Base-by-base conservation (phyloP, 2,888 invertebrate genomes). In the Nasonia oneida region DNA sequence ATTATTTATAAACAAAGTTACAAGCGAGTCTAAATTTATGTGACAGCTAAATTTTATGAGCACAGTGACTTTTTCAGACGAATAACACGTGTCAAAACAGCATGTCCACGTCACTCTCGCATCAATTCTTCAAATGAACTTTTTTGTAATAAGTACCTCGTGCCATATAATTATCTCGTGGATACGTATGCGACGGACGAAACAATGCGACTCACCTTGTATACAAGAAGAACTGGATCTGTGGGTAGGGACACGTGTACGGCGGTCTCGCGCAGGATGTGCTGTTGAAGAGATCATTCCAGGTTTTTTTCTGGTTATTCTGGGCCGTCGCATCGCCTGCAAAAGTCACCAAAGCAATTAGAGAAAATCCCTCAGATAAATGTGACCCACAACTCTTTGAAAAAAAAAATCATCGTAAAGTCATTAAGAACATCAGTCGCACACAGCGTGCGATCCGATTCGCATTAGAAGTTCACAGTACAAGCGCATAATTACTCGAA, bases 241-340 rank as follows among this genome's bases (percentile, higher is more conserved):
- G 96, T 0, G 96, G 96, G 93, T 98, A 97, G 15, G 97, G 97
- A 93, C 97, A 98, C 81, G 95, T 95, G 91, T 95, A 97, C 0
- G 97, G 97, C 73, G 96, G 97, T 84, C 96, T 96, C 82, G 97
- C 96, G 91, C 97, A 97, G 6, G 97, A 97, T 4, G 96, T 95
- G 5, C 97, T 97, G 91, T 97, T 96, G 91, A 96, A 96, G 8
- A 97, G 94, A 89, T 97, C 96, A 86, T 94, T 94, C 57, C 96
- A 94, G 53, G 95, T 87, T 57, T 79, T 74, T 84, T 93, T 89
- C 15, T 74, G 37, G 37, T 37, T 74, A 29, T 91, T 90, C 85
- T 93, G 92, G 73, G 91, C 91, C 81, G 85, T 90, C 85, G 90
- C 92, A 88, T 90, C 74, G 33, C 88, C 93, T 93, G 67, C 70